Conservation (phyloP, 2,113 vertebrate species). For the Mastomys coucha region DNA sequence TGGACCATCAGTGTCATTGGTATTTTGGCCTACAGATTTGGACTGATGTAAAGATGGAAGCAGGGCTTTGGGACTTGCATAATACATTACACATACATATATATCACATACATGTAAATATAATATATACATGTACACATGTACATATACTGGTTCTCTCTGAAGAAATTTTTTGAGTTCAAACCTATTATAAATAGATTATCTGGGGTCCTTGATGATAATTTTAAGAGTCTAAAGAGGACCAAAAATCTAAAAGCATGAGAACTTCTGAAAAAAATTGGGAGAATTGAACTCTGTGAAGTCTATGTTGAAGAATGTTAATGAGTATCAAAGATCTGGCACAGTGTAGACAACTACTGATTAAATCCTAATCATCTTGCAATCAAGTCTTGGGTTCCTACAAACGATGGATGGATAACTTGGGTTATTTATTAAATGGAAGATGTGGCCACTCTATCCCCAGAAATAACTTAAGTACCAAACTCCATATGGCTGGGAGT, state of each 20-base stretch:
- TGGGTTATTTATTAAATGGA: background rate
- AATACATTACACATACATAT: background rate
- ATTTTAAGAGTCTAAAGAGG: background rate
- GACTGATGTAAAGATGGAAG: background rate
- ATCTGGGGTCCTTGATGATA: background rate
- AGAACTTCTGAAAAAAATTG: too few species aligned
- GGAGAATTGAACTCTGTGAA: background rate
- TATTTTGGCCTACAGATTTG: background rate
- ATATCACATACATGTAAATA: too few species aligned
- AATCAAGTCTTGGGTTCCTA: background rate
- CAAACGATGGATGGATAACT: background rate
- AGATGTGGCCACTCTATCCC: background rate
- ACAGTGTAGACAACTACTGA: background rate
- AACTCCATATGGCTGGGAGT: background rate
- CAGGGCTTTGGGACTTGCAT: background rate
- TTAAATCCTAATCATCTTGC: background rate
- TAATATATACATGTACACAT: too few species aligned
- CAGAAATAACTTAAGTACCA: background rate
- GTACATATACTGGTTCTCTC: background rate
- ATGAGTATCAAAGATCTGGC: background rate
- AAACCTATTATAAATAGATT: background rate
- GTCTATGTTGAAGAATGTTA: background rate
- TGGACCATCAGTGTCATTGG: background rate
- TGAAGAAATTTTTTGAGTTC: background rate
- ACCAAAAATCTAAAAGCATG: background rate